phyloP scores from a whole-genome alignment of 2,113 vertebrate genomes.

The Bettongia penicillata region DNA sequence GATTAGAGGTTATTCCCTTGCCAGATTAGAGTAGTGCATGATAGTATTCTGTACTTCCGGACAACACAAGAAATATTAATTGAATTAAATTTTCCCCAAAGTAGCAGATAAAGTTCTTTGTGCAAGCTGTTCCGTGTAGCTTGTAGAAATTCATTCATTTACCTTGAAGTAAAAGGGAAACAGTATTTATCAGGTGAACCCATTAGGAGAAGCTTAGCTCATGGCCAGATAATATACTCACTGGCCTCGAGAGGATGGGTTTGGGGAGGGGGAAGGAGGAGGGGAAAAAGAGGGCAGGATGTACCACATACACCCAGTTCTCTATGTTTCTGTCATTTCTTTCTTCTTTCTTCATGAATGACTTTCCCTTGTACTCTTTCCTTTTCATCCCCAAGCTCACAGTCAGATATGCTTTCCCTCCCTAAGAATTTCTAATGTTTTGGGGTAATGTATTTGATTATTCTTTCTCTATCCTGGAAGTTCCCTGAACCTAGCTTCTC shows the following conservation, averaged over 20 bases:
- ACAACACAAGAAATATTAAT: slow-evolving; percentile 53
- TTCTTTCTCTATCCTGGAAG: slow-evolving; percentile 4
- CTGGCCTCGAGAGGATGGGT: not conserved
- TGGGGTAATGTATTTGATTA: not conserved
- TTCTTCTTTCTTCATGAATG: slow-evolving; percentile 16
- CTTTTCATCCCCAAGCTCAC: not conserved
- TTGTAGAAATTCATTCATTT: slow-evolving; percentile 33
- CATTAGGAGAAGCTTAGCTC: not conserved
- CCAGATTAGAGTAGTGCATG: slow-evolving; percentile 48
- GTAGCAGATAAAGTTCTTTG: slow-evolving; percentile 31
- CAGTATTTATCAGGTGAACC: not conserved
- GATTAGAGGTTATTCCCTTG: slow-evolving; percentile 26
- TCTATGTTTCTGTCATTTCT: not conserved
- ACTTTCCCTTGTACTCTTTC: not conserved
- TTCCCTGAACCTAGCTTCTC: not conserved
- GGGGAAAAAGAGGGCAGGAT: not conserved
- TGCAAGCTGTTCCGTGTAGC: slow-evolving; percentile 26
- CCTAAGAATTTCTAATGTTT: not conserved
- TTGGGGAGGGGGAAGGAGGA: not conserved
- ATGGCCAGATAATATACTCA: not conserved
- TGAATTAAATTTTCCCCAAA: slow-evolving; percentile 53
- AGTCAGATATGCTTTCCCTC: not conserved
- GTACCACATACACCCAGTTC: not conserved
- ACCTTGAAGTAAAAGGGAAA: not conserved
- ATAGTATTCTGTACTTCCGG: slow-evolving; percentile 33